These are phyloP conservation scores for Drosophila emarginata DNA, from an alignment of 2,888 invertebrate species.

Conservation along the genomic window DNA sequence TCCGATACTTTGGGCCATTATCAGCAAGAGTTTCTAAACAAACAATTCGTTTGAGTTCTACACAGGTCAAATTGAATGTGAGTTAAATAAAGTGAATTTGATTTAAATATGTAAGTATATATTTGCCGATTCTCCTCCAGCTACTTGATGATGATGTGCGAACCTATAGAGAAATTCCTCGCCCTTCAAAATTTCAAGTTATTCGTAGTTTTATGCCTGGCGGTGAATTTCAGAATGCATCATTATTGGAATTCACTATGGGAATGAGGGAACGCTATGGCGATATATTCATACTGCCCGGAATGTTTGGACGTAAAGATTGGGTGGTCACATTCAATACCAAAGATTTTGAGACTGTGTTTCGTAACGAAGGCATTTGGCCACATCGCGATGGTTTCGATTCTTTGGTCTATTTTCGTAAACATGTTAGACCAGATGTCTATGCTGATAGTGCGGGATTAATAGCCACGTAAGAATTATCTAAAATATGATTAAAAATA, in stretches of 20 bases:
- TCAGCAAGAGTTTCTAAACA: background rate
- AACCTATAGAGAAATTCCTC: conserved; percentile 49
- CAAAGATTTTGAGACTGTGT: conserved; percentile 83
- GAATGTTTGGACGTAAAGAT: conserved; percentile 69
- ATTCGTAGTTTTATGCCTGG: conserved; percentile 59
- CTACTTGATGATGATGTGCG: conserved; percentile 10
- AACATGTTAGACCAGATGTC: conserved; percentile 49
- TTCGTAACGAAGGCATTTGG: conserved; percentile 82
- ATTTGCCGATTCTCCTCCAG: background rate
- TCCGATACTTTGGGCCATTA: background rate
- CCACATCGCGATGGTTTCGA: conserved; percentile 81
- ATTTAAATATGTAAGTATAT: too few species aligned
- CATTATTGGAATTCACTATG: conserved; percentile 33
- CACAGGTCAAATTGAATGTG: conserved; percentile 11
- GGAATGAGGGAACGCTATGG: conserved; percentile 51
- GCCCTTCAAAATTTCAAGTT: conserved; percentile 46
- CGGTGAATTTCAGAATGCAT: conserved; percentile 48
- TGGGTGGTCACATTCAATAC: conserved; percentile 83
- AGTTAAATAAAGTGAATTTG: background rate
- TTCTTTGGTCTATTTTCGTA: conserved; percentile 75
- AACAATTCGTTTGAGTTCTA: conserved; percentile 2
- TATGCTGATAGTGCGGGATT: conserved; percentile 48
- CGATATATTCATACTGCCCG: conserved; percentile 80
- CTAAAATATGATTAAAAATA: background rate
- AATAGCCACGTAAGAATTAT: conserved; percentile 42